Percentiles rank a stretch among this genome's conserved stretches.
Evolutionary conservation across 2,888 invertebrate genomes (phyloP).

Genomic region (Aphodius sticticus): DNA sequence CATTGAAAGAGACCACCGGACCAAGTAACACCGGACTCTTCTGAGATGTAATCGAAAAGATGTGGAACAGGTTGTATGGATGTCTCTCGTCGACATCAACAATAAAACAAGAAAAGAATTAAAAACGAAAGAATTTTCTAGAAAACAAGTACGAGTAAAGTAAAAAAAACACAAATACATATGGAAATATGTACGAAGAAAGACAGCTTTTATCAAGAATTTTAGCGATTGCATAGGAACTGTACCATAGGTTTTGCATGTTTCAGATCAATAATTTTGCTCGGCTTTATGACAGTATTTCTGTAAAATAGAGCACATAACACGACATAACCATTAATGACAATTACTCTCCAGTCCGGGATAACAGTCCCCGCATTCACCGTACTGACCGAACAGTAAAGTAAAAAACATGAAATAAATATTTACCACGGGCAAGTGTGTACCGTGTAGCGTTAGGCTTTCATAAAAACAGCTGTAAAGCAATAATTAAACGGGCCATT

Average conservation of each 20-base stretch:
- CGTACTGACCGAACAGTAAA: background rate
- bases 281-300: background rate
- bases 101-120: too few species aligned
- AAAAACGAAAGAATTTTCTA: too few species aligned
- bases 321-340: constrained; percentile 4
- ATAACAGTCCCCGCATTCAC: background rate
- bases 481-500: background rate
- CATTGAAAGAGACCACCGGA: too few species aligned
- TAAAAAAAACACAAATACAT: too few species aligned
- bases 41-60: too few species aligned
- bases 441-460: background rate
- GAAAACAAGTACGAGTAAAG: too few species aligned
- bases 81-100: too few species aligned
- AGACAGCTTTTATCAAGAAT: too few species aligned
- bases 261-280: background rate
- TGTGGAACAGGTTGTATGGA: too few species aligned
- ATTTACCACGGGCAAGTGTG: background rate
- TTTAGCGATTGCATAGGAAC: too few species aligned
- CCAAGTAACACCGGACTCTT: too few species aligned
- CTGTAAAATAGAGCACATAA: background rate
- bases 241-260: background rate
- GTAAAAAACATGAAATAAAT: background rate
- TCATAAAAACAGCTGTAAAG: background rate
- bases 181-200: too few species aligned
- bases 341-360: background rate